Conservation (phyloP, 2,888 invertebrate species). For the Smittia sp. region DNA sequence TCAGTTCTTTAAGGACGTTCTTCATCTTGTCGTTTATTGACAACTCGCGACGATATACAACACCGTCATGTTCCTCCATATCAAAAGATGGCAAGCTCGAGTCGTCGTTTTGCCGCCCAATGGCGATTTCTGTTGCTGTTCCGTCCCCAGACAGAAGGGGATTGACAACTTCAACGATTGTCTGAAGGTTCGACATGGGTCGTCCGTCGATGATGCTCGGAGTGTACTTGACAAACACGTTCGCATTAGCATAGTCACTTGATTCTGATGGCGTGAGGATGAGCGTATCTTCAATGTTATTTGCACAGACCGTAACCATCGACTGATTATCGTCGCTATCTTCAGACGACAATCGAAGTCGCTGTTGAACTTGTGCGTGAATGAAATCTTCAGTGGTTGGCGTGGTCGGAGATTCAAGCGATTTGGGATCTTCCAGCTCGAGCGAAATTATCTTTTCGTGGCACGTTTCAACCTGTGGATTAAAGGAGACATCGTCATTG, state of each 20-base stretch:
- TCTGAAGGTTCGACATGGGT: conserved; percentile 45
- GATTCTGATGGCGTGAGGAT: conserved; percentile 27
- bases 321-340: conserved; percentile 57
- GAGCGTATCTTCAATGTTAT: conserved; percentile 46
- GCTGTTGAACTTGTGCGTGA: conserved; percentile 51
- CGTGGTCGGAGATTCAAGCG: conserved; percentile 55
- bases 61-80: conserved; percentile 43
- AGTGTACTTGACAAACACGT: conserved; percentile 17
- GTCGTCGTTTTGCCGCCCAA: conserved; percentile 46
- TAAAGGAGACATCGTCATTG: conserved; percentile 22
- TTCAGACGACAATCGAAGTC: conserved; percentile 55
- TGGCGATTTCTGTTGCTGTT: conserved; percentile 50
- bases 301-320: conserved; percentile 55
- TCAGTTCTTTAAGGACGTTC: conserved; percentile 53
- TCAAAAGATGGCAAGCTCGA: conserved; percentile 37
- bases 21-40: conserved; percentile 55
- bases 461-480: conserved; percentile 77
- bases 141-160: conserved; percentile 53
- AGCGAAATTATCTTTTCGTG: conserved; percentile 88
- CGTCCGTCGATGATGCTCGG: neutral
- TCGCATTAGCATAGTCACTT: conserved; percentile 31
- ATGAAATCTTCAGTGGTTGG: conserved; percentile 50
- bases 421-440: conserved; percentile 69
- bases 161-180: conserved; percentile 54
- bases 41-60: conserved; percentile 50